These are phyloP conservation scores for Drosophila nikananu DNA, from an alignment of 1,140 invertebrate species.

Conservation along the genomic window DNA sequence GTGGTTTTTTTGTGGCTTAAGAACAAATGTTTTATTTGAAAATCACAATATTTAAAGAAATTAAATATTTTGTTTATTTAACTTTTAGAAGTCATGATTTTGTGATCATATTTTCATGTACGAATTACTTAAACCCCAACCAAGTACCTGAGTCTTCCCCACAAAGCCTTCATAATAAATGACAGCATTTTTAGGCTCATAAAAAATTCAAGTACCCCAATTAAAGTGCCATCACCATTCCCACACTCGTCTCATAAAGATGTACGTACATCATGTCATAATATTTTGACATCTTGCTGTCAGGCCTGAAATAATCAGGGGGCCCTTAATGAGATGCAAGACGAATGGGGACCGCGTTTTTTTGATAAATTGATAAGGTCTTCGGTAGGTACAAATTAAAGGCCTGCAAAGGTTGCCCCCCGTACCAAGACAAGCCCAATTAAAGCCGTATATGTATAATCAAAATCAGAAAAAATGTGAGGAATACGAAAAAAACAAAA, in stretches of 20 bases:
- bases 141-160: background rate
- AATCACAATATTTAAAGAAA: background rate
- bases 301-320: slow-evolving; percentile 20
- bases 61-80: background rate
- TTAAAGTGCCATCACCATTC: slow-evolving; percentile 27
- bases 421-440: slow-evolving; percentile 48
- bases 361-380: slow-evolving; percentile 77
- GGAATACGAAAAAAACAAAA: slow-evolving; percentile 8
- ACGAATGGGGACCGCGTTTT: slow-evolving; percentile 50
- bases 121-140: background rate
- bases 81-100: background rate
- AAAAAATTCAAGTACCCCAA: slow-evolving; percentile 12
- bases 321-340: slow-evolving; percentile 67
- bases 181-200: background rate
- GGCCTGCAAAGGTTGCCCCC: slow-evolving; percentile 41
- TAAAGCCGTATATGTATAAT: slow-evolving; percentile 58
- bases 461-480: slow-evolving; percentile 24
- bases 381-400: slow-evolving; percentile 66
- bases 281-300: slow-evolving; percentile 51
- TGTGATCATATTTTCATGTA: background rate
- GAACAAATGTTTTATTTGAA: background rate
- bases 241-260: slow-evolving; percentile 24
- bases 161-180: background rate
- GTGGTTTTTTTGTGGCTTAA: background rate
- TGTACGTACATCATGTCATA: slow-evolving; percentile 41